Base-by-base conservation (phyloP, 2,797 vertebrate genomes). In the Vireo griseus region DNA sequence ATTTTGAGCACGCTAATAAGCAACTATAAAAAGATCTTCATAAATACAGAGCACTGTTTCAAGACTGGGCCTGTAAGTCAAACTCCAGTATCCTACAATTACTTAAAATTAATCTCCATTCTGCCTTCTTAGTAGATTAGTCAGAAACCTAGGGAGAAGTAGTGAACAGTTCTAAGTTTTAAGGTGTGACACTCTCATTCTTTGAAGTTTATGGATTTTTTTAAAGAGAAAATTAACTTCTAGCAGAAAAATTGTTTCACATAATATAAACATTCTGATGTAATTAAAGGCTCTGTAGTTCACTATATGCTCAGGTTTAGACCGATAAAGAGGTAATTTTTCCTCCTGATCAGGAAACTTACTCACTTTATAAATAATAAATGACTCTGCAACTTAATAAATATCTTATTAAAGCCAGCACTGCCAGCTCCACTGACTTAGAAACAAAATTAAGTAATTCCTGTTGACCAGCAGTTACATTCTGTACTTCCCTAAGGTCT, bases 1-100 rank as follows among this genome's bases (percentile, higher is more conserved):
- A 75, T 86, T 94, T 72, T 65, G 35, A 87, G 92, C 75, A 58
- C 54, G 48, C 75, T 91, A 95, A 95, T 83, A 94, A 92, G 63
- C 72, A 67, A 61, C 74, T 87, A 77, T 57, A 87, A 87, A 93
- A 88, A 89, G 77, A 61, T 71, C 19, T 73, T 59, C 28, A 51
- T 63, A 77, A 82, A 71, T 51, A 37, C 35, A 48, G 31, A 1
- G 2, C 31, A 78, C 51, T 62, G 57, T 54, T 93, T 85, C 63
- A 59, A 87, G 59, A 35, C 84, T 74, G 37, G 50, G 68, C 57
- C 45, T 94, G 20, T 40, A 79, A 74, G 78, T 68, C 75, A 73
- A 87, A 61, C 19, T 51, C 39, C 48, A 75, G 66, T 65, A 91
- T 86, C 80, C 80, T 68, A 58, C 66, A 84, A 93, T 90, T 88